Conservation (phyloP, 2,888 invertebrate species). For the Campoletis raptor region DNA sequence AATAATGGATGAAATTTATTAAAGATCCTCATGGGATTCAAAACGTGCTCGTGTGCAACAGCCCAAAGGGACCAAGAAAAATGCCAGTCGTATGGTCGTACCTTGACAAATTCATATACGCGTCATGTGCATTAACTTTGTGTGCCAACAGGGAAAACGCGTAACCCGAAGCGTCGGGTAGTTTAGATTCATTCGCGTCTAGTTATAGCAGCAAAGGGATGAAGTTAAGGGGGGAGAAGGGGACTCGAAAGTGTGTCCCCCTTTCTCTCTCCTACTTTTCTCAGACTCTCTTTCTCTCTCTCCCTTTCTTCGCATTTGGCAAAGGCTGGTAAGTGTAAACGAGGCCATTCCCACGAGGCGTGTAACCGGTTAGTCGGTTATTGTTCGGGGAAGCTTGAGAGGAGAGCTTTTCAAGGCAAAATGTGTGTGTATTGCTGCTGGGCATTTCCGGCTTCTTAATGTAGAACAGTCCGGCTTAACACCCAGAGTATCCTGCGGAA, state of each 20-base stretch:
- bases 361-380: constrained; percentile 66
- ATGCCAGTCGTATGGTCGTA: not conserved
- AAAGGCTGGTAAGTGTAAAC: constrained; percentile 61
- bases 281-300: constrained; percentile 17
- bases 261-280: not conserved
- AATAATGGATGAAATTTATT: not conserved
- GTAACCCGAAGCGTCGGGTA: constrained; percentile 41
- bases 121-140: constrained; percentile 45
- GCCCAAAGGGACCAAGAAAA: not conserved
- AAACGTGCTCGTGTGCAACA: not conserved
- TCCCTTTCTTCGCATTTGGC: constrained; percentile 31
- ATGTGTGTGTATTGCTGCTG: constrained; percentile 51
- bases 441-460: constrained; percentile 67
- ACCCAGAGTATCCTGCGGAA: constrained; percentile 56
- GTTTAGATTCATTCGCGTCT: constrained; percentile 58
- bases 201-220: constrained; percentile 27
- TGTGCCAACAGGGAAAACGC: constrained; percentile 43
- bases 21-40: not conserved
- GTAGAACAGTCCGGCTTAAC: constrained; percentile 63
- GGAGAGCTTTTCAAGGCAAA: constrained; percentile 53
- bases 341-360: constrained; percentile 64
- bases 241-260: not conserved
- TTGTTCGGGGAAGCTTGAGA: constrained; percentile 54
- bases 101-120: constrained; percentile 24
- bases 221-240: not conserved